Percentiles rank a stretch among this genome's conserved stretches.
Evolutionary conservation across 2,888 invertebrate species (phyloP).

Genomic region (Choristoneura rosaceana): DNA sequence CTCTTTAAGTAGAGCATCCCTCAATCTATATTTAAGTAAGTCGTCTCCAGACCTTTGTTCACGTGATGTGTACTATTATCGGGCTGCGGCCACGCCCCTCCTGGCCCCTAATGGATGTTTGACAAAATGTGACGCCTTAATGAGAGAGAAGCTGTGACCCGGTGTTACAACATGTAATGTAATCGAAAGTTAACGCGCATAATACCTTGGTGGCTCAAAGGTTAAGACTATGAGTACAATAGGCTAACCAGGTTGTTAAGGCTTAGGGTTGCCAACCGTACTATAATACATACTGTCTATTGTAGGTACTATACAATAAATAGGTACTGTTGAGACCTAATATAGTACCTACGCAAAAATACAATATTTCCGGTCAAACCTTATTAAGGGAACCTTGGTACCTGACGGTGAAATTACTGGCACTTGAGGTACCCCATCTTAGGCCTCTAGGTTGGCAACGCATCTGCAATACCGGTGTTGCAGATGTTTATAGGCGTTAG

Average conservation of each 20-base stretch:
- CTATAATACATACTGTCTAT: too few relatives aligned
- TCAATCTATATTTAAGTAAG: slow-evolving; percentile 38
- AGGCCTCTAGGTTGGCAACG: too few relatives aligned
- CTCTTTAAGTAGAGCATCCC: slow-evolving; percentile 36
- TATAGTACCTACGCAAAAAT: too few relatives aligned
- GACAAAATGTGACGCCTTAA: slow-evolving; percentile 79
- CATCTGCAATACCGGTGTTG: too few relatives aligned
- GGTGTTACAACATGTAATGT: slow-evolving; percentile 48
- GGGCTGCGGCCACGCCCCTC: slow-evolving; percentile 60
- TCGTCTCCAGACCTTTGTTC: slow-evolving; percentile 39
- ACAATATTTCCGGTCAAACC: too few relatives aligned
- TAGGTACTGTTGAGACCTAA: too few relatives aligned
- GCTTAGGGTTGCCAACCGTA: neutral
- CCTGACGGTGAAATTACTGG: too few relatives aligned
- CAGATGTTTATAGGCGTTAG: too few relatives aligned
- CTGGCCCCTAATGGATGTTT: slow-evolving; percentile 74
- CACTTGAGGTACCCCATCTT: too few relatives aligned
- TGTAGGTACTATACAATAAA: too few relatives aligned
- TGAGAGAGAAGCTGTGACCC: slow-evolving; percentile 58
- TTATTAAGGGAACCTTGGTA: too few relatives aligned
- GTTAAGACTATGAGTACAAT: slow-evolving; percentile 13
- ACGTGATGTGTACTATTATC: slow-evolving; percentile 36
- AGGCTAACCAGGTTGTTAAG: neutral
- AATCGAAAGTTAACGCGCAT: slow-evolving; percentile 41
- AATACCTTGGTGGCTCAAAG: slow-evolving; percentile 40